phyloP scores from a whole-genome alignment of 2,113 vertebrate genomes.

The Ptilonorhynchus violaceus region DNA sequence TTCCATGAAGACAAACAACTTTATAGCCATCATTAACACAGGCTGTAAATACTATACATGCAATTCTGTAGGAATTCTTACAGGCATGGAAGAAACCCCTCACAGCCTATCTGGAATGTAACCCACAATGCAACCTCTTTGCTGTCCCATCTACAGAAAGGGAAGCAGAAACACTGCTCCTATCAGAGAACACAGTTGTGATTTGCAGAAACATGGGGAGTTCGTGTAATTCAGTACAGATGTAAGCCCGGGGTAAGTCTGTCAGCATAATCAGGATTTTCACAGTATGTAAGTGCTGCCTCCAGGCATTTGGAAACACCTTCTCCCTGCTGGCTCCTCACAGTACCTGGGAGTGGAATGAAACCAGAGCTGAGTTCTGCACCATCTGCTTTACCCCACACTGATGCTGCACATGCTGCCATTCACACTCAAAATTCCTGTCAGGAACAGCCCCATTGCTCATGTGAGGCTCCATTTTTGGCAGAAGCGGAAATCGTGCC shows the following conservation, averaged over 20 bases:
- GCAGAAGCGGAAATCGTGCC: background rate
- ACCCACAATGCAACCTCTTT: background rate
- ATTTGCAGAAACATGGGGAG: background rate
- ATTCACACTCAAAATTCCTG: background rate
- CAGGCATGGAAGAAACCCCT: background rate
- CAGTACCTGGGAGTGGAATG: background rate
- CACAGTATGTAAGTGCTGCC: background rate
- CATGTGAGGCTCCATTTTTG: fast-evolving
- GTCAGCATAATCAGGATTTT: background rate
- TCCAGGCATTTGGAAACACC: background rate
- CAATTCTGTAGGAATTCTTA: background rate
- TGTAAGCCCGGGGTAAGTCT: background rate
- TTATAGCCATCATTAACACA: background rate
- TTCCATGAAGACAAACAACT: background rate
- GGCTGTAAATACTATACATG: background rate
- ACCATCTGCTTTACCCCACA: background rate
- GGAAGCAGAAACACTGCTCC: background rate
- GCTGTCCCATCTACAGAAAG: background rate
- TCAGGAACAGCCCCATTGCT: background rate
- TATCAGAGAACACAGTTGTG: background rate
- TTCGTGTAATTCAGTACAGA: background rate
- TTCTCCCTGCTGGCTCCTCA: background rate
- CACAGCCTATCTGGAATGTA: background rate
- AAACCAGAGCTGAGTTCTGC: background rate
- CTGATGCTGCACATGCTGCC: background rate